phyloP scores from a whole-genome alignment of 2,888 invertebrate genomes.

The Neria commutata region DNA sequence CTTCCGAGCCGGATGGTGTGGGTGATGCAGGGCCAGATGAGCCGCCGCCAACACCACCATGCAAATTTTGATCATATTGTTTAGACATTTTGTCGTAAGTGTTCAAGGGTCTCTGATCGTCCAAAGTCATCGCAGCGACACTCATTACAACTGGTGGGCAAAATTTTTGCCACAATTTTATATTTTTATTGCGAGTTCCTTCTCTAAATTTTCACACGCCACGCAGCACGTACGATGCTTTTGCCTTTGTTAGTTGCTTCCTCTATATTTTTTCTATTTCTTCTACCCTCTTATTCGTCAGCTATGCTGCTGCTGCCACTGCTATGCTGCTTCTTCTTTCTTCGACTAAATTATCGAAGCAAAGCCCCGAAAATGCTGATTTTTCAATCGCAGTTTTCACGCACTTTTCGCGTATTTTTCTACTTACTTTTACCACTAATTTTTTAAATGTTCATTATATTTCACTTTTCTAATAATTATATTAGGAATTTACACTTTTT shows the following conservation, averaged over 20 bases:
- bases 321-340: background rate
- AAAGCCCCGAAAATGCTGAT: slow-evolving; percentile 30
- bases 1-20: slow-evolving; percentile 53
- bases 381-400: slow-evolving; percentile 39
- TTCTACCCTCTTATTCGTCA: background rate
- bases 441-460: slow-evolving; percentile 42
- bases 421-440: slow-evolving; percentile 34
- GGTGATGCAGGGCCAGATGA: slow-evolving; percentile 55
- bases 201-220: background rate
- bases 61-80: slow-evolving; percentile 55
- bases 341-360: background rate
- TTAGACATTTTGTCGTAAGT: slow-evolving; percentile 58
- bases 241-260: slow-evolving; percentile 13
- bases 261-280: slow-evolving; percentile 4
- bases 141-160: slow-evolving; percentile 44
- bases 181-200: slow-evolving; percentile 26
- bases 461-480: slow-evolving; percentile 43
- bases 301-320: background rate
- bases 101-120: slow-evolving; percentile 61
- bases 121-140: slow-evolving; percentile 62
- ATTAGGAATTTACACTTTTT: slow-evolving; percentile 37
- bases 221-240: slow-evolving; percentile 24
- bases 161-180: slow-evolving; percentile 10
- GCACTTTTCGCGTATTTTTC: slow-evolving; percentile 38
- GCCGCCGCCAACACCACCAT: slow-evolving; percentile 35